Percentiles rank a stretch among this genome's conserved stretches.
Conservation (phyloP, 2,113 vertebrate genomes). For the Corythoichthys intestinalis region DNA sequence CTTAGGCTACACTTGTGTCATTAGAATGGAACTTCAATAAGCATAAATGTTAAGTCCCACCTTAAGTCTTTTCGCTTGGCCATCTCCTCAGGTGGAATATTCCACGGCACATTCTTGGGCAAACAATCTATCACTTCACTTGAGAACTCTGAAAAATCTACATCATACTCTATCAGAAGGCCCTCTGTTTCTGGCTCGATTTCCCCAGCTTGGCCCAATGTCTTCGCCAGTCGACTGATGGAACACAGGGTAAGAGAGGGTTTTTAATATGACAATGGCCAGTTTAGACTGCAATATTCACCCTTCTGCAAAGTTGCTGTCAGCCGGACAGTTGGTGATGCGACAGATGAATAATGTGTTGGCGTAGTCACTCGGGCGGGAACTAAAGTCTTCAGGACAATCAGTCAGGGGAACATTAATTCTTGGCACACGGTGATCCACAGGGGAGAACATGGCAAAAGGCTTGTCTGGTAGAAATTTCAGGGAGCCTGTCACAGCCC, state of each 20-base stretch:
- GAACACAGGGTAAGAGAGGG: not conserved
- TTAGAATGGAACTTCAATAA: not conserved
- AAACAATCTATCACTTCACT: slow-evolving; percentile 83
- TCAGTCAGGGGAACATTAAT: slow-evolving; percentile 83
- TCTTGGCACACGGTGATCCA: slow-evolving; percentile 91
- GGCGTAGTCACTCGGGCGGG: slow-evolving; percentile 78
- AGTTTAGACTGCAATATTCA: slow-evolving; percentile 53
- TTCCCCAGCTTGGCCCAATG: slow-evolving; percentile 91
- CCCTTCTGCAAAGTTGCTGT: slow-evolving; percentile 92
- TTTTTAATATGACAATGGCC: not conserved
- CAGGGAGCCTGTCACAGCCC: slow-evolving; percentile 87
- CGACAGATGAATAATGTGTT: slow-evolving; percentile 88
- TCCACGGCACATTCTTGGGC: slow-evolving; percentile 84
- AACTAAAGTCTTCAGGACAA: slow-evolving; percentile 82
- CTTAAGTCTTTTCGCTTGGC: slow-evolving; percentile 84
- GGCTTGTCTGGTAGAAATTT: slow-evolving; percentile 86
- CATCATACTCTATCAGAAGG: slow-evolving; percentile 87
- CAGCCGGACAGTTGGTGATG: slow-evolving; percentile 84
- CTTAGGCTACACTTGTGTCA: not conserved
- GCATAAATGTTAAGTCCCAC: slow-evolving; percentile 57
- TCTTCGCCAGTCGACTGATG: slow-evolving; percentile 82
- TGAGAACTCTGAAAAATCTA: slow-evolving; percentile 90
- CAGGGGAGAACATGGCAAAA: slow-evolving; percentile 90
- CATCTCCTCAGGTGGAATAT: slow-evolving; percentile 79
- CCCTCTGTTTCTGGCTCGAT: slow-evolving; percentile 96